phyloP scores from a whole-genome alignment of 2,797 vertebrate species.

The Columba guinea region DNA sequence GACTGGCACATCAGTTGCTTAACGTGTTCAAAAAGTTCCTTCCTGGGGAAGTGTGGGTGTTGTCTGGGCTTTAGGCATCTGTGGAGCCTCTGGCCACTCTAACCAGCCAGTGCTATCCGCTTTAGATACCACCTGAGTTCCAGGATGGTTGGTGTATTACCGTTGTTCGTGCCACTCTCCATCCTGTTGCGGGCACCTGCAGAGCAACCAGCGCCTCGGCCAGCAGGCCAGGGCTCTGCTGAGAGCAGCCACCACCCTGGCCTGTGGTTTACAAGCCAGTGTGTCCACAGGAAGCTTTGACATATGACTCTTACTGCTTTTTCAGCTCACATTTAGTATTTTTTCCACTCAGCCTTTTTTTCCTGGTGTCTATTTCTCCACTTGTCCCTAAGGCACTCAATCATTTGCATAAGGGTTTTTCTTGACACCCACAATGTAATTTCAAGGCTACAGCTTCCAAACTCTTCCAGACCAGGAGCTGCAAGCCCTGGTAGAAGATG shows the following conservation, averaged over 20 bases:
- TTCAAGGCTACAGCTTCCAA: not conserved
- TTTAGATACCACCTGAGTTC: not conserved
- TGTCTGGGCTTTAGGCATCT: not conserved
- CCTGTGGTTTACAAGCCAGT: not conserved
- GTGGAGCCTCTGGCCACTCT: not conserved
- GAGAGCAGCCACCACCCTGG: not conserved
- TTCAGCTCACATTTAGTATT: not conserved
- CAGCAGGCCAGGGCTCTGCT: not conserved
- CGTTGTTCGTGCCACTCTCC: not conserved
- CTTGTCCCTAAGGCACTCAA: fast-evolving
- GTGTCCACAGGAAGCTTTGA: not conserved
- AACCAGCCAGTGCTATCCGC: not conserved
- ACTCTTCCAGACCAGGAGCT: not conserved
- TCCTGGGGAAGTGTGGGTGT: fast-evolving
- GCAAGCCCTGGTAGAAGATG: not conserved
- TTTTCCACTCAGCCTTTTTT: not conserved
- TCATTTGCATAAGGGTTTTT: not conserved
- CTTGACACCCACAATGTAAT: not conserved
- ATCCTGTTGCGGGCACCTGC: not conserved
- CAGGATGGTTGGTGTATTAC: not conserved
- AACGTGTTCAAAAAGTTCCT: not conserved
- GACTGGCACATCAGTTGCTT: not conserved
- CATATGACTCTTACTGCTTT: not conserved
- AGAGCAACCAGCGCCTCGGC: not conserved
- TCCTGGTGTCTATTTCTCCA: not conserved